Conservation (phyloP, 2,113 vertebrate genomes). For the Salvelinus namaycush region DNA sequence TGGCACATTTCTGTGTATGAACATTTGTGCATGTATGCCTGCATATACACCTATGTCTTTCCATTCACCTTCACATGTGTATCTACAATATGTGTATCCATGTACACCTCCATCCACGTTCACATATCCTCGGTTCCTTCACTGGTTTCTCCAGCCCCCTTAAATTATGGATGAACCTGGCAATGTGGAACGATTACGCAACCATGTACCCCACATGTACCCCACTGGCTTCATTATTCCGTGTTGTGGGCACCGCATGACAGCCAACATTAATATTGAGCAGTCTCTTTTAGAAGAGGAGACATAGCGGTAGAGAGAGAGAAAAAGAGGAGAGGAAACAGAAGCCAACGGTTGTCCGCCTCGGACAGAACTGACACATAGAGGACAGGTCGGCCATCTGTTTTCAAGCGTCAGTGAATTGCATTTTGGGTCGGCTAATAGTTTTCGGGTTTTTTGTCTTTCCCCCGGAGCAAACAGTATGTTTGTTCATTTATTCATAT, state of each 20-base stretch:
- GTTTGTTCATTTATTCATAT: slow-evolving; percentile 70
- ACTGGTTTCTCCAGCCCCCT: slow-evolving; percentile 38
- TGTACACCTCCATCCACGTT: background rate
- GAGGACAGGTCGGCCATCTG: slow-evolving; percentile 62
- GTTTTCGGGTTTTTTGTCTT: slow-evolving; percentile 33
- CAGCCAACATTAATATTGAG: slow-evolving; percentile 68
- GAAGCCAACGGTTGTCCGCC: background rate
- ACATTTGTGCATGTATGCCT: background rate
- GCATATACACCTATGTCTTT: background rate
- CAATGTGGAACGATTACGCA: slow-evolving; percentile 53
- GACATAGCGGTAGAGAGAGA: slow-evolving; percentile 17
- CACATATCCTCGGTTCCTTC: background rate
- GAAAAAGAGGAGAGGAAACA: background rate
- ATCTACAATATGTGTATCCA: too few relatives aligned
- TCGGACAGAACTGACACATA: slow-evolving; percentile 27
- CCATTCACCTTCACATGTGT: too few relatives aligned
- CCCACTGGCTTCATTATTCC: slow-evolving; percentile 72
- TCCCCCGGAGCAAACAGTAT: slow-evolving; percentile 65
- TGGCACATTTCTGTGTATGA: background rate
- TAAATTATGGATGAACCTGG: slow-evolving; percentile 69
- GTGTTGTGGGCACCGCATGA: slow-evolving; percentile 50
- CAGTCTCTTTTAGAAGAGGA: slow-evolving; percentile 24
- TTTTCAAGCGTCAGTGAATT: slow-evolving; percentile 29
- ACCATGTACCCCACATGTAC: slow-evolving; percentile 66
- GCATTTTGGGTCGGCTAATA: background rate